Conservation (phyloP, 2,888 invertebrate genomes). For the Drosophila anceps region DNA sequence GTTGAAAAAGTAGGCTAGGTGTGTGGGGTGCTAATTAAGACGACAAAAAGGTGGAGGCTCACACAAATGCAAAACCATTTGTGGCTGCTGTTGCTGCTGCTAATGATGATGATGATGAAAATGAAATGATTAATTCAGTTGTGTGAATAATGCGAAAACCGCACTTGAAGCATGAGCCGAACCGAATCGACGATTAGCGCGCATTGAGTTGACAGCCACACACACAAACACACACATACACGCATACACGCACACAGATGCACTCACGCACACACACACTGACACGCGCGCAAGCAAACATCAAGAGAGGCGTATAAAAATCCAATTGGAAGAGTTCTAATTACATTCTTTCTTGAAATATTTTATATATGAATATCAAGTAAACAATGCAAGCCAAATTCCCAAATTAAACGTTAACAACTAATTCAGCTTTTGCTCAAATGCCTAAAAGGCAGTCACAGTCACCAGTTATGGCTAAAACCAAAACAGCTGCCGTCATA, state of each 20-base stretch:
- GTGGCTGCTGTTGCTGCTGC: conserved; percentile 21
- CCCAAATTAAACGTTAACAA: conserved; percentile 29
- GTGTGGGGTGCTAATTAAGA: conserved; percentile 62
- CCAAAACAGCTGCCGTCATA: conserved; percentile 76
- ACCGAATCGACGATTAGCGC: conserved; percentile 52
- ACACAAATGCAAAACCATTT: conserved; percentile 43
- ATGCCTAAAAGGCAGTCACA: conserved; percentile 47
- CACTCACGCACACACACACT: conserved; percentile 21
- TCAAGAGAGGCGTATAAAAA: conserved; percentile 27
- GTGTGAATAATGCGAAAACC: conserved; percentile 57
- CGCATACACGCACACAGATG: conserved; percentile 23
- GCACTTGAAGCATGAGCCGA: conserved; percentile 53
- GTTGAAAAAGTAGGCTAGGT: conserved; percentile 47
- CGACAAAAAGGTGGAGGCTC: conserved; percentile 46
- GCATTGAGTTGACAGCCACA: conserved; percentile 46
- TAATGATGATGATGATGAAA: conserved; percentile 44
- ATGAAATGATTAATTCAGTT: conserved; percentile 65
- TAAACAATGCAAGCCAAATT: conserved; percentile 11
- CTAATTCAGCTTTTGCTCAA: conserved; percentile 36
- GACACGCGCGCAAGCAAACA: conserved; percentile 23
- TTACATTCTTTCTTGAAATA: conserved; percentile 13
- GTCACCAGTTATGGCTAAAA: conserved; percentile 62
- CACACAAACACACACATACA: conserved; percentile 8
- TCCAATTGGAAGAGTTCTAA: conserved; percentile 40
- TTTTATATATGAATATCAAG: not conserved